Percentiles rank a stretch among this genome's conserved stretches.
Conservation (phyloP, 2,113 vertebrate genomes). For the Salvelinus sp. region DNA sequence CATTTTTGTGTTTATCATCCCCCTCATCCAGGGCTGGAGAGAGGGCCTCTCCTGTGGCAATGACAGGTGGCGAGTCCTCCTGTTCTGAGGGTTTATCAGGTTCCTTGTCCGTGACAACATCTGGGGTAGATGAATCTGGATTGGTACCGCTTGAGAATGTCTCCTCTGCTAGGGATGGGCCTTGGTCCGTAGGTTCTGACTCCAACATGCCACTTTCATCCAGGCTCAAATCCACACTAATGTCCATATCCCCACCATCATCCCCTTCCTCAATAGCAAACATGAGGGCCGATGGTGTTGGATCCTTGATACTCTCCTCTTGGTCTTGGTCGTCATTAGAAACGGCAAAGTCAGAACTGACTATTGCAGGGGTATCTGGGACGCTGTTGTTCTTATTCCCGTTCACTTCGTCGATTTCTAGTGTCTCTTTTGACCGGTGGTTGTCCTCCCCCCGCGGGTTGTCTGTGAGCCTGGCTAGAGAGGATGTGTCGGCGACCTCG, state of each 20-base stretch:
- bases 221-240: slow-evolving; percentile 76
- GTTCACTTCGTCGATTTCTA: slow-evolving; percentile 67
- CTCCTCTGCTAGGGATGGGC: slow-evolving; percentile 29
- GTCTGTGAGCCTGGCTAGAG: slow-evolving; percentile 65
- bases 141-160: slow-evolving; percentile 19
- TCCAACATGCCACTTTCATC: slow-evolving; percentile 75
- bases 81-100: slow-evolving; percentile 48
- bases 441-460: slow-evolving; percentile 59
- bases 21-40: slow-evolving; percentile 60
- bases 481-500: slow-evolving; percentile 47
- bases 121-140: slow-evolving; percentile 36
- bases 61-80: slow-evolving; percentile 19
- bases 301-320: slow-evolving; percentile 43
- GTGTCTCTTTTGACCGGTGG: slow-evolving; percentile 51
- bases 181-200: slow-evolving; percentile 44
- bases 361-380: slow-evolving; percentile 19
- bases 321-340: slow-evolving; percentile 53
- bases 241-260: slow-evolving; percentile 72
- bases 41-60: slow-evolving; percentile 40
- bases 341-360: slow-evolving; percentile 47
- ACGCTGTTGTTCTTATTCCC: slow-evolving; percentile 61
- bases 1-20: slow-evolving; percentile 74
- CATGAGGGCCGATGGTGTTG: slow-evolving; percentile 9
- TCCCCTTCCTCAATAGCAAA: slow-evolving; percentile 41
- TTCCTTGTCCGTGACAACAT: slow-evolving; percentile 31